These are phyloP conservation scores for Hypsibius dujardini DNA, from an alignment of 1,140 invertebrate species.

Conservation along the genomic window DNA sequence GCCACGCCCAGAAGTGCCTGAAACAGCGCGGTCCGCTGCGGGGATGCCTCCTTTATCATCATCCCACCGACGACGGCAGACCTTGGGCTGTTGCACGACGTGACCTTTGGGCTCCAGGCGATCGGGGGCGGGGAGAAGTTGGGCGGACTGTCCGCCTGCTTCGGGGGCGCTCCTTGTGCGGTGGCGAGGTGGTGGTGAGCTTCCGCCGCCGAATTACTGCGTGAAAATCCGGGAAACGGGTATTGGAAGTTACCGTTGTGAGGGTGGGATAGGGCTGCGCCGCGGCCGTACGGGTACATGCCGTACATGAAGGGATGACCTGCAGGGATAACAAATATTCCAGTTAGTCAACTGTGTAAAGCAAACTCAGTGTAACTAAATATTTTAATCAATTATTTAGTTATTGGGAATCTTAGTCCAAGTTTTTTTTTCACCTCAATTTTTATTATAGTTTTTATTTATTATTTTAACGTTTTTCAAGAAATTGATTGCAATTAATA, in stretches of 20 bases:
- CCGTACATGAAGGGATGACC: conserved; percentile 24
- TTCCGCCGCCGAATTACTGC: too few relatives aligned
- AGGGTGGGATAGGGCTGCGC: conserved; percentile 3
- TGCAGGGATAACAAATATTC: conserved; percentile 28
- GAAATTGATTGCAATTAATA: too few relatives aligned
- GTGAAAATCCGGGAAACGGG: conserved; percentile 19
- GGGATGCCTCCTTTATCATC: not conserved
- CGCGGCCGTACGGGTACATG: conserved; percentile 22
- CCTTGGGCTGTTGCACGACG: not conserved
- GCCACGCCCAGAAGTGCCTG: not conserved
- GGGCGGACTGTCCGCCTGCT: conserved; percentile 22
- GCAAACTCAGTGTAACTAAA: too few relatives aligned
- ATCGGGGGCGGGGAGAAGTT: not conserved
- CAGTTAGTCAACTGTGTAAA: too few relatives aligned
- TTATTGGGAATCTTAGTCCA: too few relatives aligned
- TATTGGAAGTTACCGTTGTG: not conserved
- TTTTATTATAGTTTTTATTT: too few relatives aligned
- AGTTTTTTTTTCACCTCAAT: too few relatives aligned
- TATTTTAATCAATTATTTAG: too few relatives aligned
- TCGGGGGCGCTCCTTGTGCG: conserved; percentile 22
- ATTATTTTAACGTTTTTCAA: too few relatives aligned
- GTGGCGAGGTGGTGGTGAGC: conserved; percentile 21
- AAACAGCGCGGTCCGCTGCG: conserved; percentile 8
- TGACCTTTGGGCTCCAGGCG: not conserved
- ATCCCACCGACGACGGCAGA: too few relatives aligned